Conservation (phyloP, 1,140 invertebrate genomes). For the Pseudomyrmex gracilis region DNA sequence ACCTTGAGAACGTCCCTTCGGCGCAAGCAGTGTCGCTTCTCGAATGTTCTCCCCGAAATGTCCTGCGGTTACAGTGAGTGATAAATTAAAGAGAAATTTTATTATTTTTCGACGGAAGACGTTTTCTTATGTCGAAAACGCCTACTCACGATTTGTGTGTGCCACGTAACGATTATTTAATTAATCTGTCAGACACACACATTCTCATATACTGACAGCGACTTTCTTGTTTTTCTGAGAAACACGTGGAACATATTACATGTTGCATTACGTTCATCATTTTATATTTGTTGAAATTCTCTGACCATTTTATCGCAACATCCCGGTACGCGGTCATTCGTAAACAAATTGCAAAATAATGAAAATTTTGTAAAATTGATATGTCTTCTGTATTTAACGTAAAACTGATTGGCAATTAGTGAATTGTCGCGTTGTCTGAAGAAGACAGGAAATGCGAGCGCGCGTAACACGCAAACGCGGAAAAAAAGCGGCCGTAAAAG, state of each 20-base stretch:
- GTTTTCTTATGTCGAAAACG: not conserved
- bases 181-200: not conserved
- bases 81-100: not conserved
- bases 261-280: no score
- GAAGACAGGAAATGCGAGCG: not conserved
- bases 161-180: slow-evolving; percentile 5
- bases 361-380: no score
- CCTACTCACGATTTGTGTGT: not conserved
- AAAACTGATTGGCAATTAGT: not conserved
- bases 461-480: not conserved
- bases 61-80: not conserved
- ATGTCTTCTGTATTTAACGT: not conserved
- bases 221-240: no score
- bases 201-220: no score
- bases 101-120: not conserved
- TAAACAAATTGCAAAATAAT: no score
- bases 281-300: no score
- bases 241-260: no score
- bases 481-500: not conserved
- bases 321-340: no score
- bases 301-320: no score
- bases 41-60: not conserved
- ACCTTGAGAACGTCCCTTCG: not conserved
- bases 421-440: no score
- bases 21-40: not conserved